Evolutionary conservation across 2,113 vertebrate genomes (phyloP).

Genomic region (Elaphurus davidianus): DNA sequence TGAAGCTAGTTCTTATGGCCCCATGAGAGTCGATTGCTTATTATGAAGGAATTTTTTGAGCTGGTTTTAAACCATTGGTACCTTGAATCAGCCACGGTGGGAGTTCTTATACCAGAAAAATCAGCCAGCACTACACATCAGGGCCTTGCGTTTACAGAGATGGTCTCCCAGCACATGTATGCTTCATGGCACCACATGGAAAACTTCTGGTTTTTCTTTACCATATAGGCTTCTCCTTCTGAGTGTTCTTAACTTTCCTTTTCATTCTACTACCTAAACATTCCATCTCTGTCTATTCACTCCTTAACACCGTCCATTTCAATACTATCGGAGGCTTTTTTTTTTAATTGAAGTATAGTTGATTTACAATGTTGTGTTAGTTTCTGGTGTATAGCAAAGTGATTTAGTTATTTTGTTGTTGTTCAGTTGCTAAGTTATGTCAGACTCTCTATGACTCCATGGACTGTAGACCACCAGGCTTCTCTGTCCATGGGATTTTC

Average conservation of each 20-base stretch:
- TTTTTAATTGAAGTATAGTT: neutral
- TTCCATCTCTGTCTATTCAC: neutral
- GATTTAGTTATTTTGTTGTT: neutral
- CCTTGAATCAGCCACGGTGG: neutral
- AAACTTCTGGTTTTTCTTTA: neutral
- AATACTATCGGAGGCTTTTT: neutral
- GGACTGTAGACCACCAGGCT: neutral
- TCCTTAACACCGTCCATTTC: neutral
- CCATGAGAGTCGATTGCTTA: neutral
- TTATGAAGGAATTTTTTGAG: neutral
- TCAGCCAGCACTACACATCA: neutral
- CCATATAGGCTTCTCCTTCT: neutral
- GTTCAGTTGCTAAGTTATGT: neutral
- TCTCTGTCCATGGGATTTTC: neutral
- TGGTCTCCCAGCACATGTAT: neutral
- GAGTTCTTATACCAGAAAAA: neutral
- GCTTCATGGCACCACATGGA: rapidly evolving
- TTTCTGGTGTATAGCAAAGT: neutral
- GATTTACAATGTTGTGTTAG: neutral
- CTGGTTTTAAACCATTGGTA: neutral
- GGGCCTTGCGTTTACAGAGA: neutral
- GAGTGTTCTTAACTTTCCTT: neutral
- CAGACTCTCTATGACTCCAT: neutral
- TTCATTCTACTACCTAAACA: neutral
- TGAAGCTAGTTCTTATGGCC: neutral